Conservation (phyloP, 23 tunicate genomes). For the Trididemnum nubilum region DNA sequence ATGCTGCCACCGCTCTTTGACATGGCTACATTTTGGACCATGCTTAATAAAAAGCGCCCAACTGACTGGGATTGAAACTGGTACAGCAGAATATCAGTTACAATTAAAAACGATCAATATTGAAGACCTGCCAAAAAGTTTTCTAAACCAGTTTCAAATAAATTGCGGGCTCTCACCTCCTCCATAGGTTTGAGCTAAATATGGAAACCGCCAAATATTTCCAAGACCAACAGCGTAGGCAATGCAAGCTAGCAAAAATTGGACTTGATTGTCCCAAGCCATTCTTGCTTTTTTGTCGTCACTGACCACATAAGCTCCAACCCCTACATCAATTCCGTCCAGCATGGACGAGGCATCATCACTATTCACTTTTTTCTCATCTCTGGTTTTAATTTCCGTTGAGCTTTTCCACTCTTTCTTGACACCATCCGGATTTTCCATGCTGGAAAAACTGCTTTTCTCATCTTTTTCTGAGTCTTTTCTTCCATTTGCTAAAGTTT, state of each 20-base stretch:
- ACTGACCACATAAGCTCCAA: constrained; percentile 60
- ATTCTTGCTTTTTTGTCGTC: constrained; percentile 56
- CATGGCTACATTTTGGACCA: no score
- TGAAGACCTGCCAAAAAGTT: no score
- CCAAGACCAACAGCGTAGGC: constrained; percentile 99
- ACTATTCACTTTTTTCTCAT: not conserved
- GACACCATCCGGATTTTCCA: no score
- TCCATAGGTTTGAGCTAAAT: constrained; percentile 96
- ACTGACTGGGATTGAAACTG: no score
- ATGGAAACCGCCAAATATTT: constrained; percentile 99
- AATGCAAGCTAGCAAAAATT: constrained; percentile 92
- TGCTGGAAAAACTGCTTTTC: no score
- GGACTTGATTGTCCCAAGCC: constrained; percentile 99
- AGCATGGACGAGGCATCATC: not conserved
- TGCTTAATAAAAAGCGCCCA: no score
- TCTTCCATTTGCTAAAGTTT: not conserved
- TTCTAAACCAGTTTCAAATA: no score
- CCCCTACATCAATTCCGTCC: constrained; percentile 66
- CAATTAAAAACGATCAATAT: no score
- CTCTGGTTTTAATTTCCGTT: not conserved
- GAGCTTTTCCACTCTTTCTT: not conserved
- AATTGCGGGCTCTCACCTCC: constrained; percentile 93
- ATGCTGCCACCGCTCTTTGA: no score
- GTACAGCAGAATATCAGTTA: no score
- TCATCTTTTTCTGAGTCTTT: not conserved